Evolutionary conservation across 2,888 invertebrate species (phyloP), one percentile per base, ranked within the genome.

Genomic region (Drosophila pegasa): DNA sequence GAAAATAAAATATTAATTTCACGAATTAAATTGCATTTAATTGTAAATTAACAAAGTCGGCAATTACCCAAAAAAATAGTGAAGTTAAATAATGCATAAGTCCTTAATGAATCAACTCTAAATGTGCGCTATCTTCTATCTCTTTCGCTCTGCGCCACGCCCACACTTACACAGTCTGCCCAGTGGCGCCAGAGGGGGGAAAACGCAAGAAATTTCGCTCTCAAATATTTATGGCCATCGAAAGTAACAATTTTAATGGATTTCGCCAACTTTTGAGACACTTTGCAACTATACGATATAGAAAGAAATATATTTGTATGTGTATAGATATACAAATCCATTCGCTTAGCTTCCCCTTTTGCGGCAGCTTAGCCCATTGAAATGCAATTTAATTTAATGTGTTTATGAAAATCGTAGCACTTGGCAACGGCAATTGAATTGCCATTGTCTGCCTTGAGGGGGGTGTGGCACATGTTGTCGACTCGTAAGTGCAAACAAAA

Each of bases 351-450:
- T 37, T 10, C 16, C 45, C 40, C 50, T 5, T 14, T 27, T 35
- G 9, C 8, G 2, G 2, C 40, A 20, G 18, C 50, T 64, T 43
- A 27, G 41, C 50, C 78, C 78, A 83, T 87, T 81, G 80, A 87
- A 90, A 82, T 86, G 77, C 89, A 88, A 90, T 90, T 90, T 89
- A 90, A 89, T 90, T 90, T 90, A 90, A 90, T 90, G 90, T 89
- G 77, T 84, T 90, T 86, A 85, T 89, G 86, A 90, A 82, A 83
- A 82, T 70, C 78, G 78, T 75, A 78, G 88, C 86, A 83, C 78
- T 82, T 80, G 73, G 69, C 62, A 54, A 37, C 25, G 38, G 66
- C 38, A 54, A 64, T 83, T 70, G 66, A 86, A 87, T 76, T 70
- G 76, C 55, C 75, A 88, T 86, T 80, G 84, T 75, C 75, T 80